Evolutionary conservation across 2,888 invertebrate species (phyloP).

Genomic region (Thysanoteuthis rhombus): DNA sequence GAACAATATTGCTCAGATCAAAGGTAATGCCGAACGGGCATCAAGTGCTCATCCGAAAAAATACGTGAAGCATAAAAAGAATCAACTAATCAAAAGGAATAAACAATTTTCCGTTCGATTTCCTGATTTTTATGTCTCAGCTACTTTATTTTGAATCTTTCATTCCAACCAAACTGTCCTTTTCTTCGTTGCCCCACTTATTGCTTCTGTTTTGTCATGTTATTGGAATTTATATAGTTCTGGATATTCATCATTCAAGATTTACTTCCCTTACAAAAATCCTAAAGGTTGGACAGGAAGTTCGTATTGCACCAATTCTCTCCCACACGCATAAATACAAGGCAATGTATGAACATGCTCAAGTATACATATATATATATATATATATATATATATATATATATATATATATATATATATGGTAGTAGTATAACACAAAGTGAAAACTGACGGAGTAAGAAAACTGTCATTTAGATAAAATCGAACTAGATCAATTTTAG

Average conservation of each 20-base stretch:
- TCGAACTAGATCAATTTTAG: no score
- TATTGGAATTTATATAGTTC: neutral
- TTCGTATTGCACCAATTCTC: no score
- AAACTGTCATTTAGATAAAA: no score
- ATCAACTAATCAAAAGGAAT: neutral
- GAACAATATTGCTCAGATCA: neutral
- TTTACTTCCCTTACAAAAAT: no score
- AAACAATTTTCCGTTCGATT: neutral
- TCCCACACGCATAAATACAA: no score
- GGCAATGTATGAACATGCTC: no score
- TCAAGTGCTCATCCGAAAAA: neutral
- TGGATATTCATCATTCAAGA: no score
- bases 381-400: neutral
- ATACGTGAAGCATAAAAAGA: neutral
- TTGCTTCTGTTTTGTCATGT: neutral
- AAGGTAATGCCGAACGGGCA: neutral
- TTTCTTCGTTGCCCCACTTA: neutral
- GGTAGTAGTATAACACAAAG: no score
- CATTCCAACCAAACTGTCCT: neutral
- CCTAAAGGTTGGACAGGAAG: no score
- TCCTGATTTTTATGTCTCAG: neutral
- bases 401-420: constrained; percentile 12
- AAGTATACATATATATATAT: no score
- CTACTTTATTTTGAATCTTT: neutral
- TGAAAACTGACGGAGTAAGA: no score